phyloP scores from a whole-genome alignment of 1,140 invertebrate genomes.

The Achatina immaculata region DNA sequence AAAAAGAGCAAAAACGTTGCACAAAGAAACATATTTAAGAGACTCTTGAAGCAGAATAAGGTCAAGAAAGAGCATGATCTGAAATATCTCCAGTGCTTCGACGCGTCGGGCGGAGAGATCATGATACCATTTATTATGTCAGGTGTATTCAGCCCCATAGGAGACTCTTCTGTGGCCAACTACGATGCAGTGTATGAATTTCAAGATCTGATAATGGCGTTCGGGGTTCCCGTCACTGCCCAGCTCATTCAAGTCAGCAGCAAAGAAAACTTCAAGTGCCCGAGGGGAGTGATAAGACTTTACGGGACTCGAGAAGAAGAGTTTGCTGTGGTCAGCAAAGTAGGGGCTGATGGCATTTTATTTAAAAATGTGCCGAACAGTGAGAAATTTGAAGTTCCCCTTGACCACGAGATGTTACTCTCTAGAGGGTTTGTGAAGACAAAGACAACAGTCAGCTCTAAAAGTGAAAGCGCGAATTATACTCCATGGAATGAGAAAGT shows the following conservation, averaged over 20 bases:
- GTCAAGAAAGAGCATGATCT: slow-evolving; percentile 57
- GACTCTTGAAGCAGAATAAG: slow-evolving; percentile 55
- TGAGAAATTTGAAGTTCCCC: slow-evolving; percentile 54
- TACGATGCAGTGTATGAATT: slow-evolving; percentile 66
- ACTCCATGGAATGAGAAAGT: neutral
- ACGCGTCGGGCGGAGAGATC: slow-evolving; percentile 54
- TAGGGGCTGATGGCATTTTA: slow-evolving; percentile 26
- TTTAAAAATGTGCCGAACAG: slow-evolving; percentile 12
- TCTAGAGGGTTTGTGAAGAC: slow-evolving; percentile 51
- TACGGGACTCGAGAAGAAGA: slow-evolving; percentile 56
- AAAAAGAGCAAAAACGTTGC: slow-evolving; percentile 51
- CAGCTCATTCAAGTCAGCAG: slow-evolving; percentile 56
- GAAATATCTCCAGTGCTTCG: slow-evolving; percentile 66
- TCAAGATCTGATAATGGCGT: slow-evolving; percentile 62
- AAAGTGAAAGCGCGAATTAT: neutral
- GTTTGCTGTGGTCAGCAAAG: slow-evolving; percentile 48
- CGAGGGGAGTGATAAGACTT: slow-evolving; percentile 54
- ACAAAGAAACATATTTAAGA: slow-evolving; percentile 53
- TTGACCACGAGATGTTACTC: slow-evolving; percentile 48
- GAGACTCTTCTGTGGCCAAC: slow-evolving; percentile 54
- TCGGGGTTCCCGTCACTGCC: slow-evolving; percentile 61
- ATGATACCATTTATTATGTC: slow-evolving; percentile 67
- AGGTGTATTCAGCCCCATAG: slow-evolving; percentile 66
- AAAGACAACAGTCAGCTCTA: slow-evolving; percentile 35
- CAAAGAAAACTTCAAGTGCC: slow-evolving; percentile 31